Conservation (phyloP, 2,113 vertebrate species). For the Perccottus glenii region DNA sequence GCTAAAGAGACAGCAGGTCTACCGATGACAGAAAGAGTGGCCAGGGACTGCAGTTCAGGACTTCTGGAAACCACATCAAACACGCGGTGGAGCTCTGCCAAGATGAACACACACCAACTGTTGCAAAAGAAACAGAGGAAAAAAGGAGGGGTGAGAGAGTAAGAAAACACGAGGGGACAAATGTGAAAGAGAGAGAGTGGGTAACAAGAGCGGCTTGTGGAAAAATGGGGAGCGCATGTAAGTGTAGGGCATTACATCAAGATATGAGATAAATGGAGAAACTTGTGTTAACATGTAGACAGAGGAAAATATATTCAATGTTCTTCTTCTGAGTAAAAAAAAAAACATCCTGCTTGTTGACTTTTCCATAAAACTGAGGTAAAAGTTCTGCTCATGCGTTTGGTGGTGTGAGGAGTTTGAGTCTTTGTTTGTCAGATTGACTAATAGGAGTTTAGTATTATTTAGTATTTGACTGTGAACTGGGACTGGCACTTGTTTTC, state of each 20-base stretch:
- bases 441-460: no score
- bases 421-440: no score
- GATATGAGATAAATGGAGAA: neutral
- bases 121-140: constrained; percentile 61
- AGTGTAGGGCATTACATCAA: neutral
- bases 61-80: constrained; percentile 85
- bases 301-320: neutral
- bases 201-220: constrained; percentile 39
- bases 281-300: neutral
- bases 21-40: constrained; percentile 83
- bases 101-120: constrained; percentile 80
- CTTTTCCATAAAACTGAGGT: no score
- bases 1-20: constrained; percentile 81
- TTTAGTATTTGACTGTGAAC: no score
- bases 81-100: constrained; percentile 74
- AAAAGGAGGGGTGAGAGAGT: constrained; percentile 2
- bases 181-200: constrained; percentile 34
- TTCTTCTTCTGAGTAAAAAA: neutral
- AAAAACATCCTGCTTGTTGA: no score
- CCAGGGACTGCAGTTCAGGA: constrained; percentile 80
- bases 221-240: constrained; percentile 13
- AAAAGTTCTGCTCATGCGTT: no score
- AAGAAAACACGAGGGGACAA: neutral
- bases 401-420: no score
- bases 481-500: no score